Evolutionary conservation across 2,113 vertebrate genomes (phyloP).

Genomic region (Sardina pilchardus): DNA sequence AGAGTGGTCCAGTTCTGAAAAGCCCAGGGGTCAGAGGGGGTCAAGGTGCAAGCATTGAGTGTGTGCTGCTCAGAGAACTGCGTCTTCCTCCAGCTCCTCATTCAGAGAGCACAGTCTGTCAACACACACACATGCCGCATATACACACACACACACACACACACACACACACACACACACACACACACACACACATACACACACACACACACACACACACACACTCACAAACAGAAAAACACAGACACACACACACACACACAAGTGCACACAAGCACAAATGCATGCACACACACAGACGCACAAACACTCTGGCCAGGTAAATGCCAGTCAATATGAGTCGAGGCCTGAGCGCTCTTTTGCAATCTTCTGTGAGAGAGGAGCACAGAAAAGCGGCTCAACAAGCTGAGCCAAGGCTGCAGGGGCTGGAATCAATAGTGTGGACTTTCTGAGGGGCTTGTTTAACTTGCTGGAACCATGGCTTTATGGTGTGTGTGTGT

Average conservation of each 20-base stretch:
- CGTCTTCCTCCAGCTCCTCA: not conserved
- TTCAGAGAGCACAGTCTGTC: not conserved
- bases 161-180: constrained; percentile 18
- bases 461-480: not conserved
- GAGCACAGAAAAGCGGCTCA: not conserved
- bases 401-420: not conserved
- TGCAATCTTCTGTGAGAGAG: not conserved
- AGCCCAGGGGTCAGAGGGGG: not conserved
- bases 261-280: not conserved
- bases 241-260: not conserved
- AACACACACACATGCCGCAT: constrained; percentile 6
- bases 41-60: not conserved
- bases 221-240: not conserved
- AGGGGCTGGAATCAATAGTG: not conserved
- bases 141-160: constrained; percentile 20
- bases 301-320: not conserved
- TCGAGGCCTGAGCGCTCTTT: not conserved
- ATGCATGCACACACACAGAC: constrained; percentile 21
- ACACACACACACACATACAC: not conserved
- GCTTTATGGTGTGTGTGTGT: not conserved
- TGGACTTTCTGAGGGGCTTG: not conserved
- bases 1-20: not conserved
- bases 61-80: not conserved
- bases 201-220: constrained; percentile 13
- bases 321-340: constrained; percentile 1